A percentile compares a stretch with the other conserved stretches of the same genome.
Evolutionary conservation across 2,113 vertebrate species (phyloP).

Genomic region (Ctenodactylus gundi): DNA sequence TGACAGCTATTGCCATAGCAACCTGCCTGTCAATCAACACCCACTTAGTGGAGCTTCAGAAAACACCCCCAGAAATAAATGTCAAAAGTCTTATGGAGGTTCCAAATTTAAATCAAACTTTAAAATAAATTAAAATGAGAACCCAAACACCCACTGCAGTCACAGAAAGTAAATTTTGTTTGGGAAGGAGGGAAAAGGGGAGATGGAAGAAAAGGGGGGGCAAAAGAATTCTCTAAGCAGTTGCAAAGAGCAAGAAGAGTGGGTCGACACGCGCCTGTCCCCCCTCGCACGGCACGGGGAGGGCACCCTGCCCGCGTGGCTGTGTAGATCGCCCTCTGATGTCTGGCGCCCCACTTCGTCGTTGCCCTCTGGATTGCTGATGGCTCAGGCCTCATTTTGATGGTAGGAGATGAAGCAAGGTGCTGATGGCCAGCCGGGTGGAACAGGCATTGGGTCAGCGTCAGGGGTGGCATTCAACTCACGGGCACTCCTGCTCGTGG

Average conservation of each 20-base stretch:
- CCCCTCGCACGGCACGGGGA: no score
- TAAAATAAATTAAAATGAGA: constrained; percentile 78
- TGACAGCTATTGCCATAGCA: constrained; percentile 73
- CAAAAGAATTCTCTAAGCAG: background rate
- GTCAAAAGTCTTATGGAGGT: constrained; percentile 72
- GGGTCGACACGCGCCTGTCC: no score
- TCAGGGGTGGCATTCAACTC: background rate
- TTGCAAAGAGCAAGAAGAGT: background rate
- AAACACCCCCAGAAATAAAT: constrained; percentile 75
- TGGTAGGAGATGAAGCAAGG: background rate
- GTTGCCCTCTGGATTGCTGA: background rate
- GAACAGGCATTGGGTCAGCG: background rate
- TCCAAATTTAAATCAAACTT: constrained; percentile 82
- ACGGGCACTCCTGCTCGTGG: background rate
- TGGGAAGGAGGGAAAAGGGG: constrained; percentile 55
- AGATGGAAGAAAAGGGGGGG: constrained; percentile 33
- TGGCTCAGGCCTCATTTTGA: background rate
- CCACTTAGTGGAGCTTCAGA: constrained; percentile 77
- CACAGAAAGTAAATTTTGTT: constrained; percentile 69
- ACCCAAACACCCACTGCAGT: constrained; percentile 74
- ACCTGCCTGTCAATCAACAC: constrained; percentile 79
- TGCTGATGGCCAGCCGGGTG: background rate
- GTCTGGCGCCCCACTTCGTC: no score
- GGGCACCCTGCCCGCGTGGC: no score
- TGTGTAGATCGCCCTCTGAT: no score